Evolutionary conservation across 2,888 invertebrate genomes (phyloP), one percentile per base, ranked within the genome.

Genomic region (Malachius bipustulatus): DNA sequence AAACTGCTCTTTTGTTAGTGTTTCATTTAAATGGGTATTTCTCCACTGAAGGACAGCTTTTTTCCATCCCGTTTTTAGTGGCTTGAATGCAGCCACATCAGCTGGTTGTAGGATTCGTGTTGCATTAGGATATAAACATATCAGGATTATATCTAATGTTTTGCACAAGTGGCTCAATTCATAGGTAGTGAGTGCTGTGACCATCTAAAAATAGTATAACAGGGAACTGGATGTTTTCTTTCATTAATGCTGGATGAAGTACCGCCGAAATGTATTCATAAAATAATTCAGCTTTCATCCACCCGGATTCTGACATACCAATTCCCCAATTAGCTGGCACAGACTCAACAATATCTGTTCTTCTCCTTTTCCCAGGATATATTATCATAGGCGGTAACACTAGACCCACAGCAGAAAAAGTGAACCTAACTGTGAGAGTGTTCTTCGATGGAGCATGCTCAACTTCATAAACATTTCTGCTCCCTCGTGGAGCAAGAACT

Each of bases 341-440:
- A 9, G 31, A 47, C 24, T 47, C 35, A 0, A 41, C 40, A 14
- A 56, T 49, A 9, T 53, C 46, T 16, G 34, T 36, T 14, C 52
- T 47, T 29, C 8, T 6, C 10, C 54, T 39, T 40, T 51, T 43
- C 33, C 52, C 48, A 0, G 52, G 52, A 38, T 46, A 53, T 14
- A 57, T 46, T 4, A 60, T 44, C 51, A 58, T 50, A 12, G 58
- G 56, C 16, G 55, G 56, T 51, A 37, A 55, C 50, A 46, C 27
- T 47, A 9, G 16, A 9, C 4, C 31, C 13, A n/a, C n/a, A n/a
- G n/a, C n/a, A n/a, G n/a, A n/a, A n/a, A n/a, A n/a, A n/a, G n/a
- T n/a, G n/a, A n/a, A n/a, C n/a, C n/a, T n/a, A n/a, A n/a, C n/a
- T n/a, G n/a, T n/a, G n/a, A n/a, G n/a, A n/a, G n/a, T n/a, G n/a